Conservation (phyloP, 2,113 vertebrate genomes). For the Zootoca vivipara region DNA sequence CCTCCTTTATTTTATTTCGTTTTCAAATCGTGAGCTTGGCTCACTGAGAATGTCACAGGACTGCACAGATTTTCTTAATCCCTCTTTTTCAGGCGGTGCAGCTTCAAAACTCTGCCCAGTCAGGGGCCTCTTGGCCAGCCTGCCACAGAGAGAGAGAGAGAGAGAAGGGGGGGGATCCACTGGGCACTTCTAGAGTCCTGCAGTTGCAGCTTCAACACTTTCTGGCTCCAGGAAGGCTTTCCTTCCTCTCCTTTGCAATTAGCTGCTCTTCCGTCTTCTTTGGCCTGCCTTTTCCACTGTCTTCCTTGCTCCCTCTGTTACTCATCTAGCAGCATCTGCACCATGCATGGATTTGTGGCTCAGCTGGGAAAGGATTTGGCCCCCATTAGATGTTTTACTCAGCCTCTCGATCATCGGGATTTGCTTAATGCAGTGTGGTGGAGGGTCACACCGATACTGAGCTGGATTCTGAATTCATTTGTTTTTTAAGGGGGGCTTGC, state of each 20-base stretch:
- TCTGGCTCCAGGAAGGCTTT: too few relatives aligned
- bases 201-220: not conserved
- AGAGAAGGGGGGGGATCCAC: not conserved
- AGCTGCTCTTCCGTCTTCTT: not conserved
- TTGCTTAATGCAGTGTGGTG: not conserved
- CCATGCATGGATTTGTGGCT: not conserved
- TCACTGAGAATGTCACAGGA: not conserved
- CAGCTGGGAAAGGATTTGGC: not conserved
- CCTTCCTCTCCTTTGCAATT: not conserved
- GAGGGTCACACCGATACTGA: not conserved
- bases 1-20: too few relatives aligned
- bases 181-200: not conserved
- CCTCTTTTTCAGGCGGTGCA: not conserved
- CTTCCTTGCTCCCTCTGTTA: too few relatives aligned
- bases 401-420: not conserved
- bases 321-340: not conserved
- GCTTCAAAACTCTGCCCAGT: not conserved
- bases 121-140: not conserved
- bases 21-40: not conserved
- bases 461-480: not conserved
- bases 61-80: not conserved
- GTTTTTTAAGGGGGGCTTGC: not conserved
- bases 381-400: not conserved
- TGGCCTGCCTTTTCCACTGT: accelerated
- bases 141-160: too few relatives aligned